A percentile compares a stretch with the other conserved stretches of the same genome.
Evolutionary conservation across 2,888 invertebrate genomes (phyloP).

Genomic region (Limnephilus rhombicus): DNA sequence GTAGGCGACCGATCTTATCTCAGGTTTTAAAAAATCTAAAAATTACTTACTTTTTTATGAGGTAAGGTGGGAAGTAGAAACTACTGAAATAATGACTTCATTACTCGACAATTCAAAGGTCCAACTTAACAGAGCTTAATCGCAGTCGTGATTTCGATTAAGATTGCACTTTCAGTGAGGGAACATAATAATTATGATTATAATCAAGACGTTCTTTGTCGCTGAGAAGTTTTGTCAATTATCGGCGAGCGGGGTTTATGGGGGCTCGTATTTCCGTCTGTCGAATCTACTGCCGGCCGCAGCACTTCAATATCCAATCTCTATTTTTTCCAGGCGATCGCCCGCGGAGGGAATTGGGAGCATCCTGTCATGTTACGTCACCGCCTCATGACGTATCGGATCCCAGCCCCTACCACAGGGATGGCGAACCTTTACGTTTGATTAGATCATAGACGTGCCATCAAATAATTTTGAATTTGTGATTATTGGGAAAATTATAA

Average conservation of each 20-base stretch:
- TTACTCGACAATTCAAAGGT: constrained; percentile 11
- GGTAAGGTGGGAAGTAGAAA: neutral
- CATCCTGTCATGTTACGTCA: constrained; percentile 41
- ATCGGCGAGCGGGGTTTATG: constrained; percentile 10
- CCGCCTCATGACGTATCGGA: constrained; percentile 33
- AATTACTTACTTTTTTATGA: neutral
- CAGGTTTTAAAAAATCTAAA: neutral
- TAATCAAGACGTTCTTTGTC: constrained; percentile 14
- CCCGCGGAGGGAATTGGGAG: constrained; percentile 26
- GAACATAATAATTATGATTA: constrained; percentile 7
- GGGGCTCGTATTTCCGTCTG: constrained; percentile 24
- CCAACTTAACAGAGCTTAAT: neutral
- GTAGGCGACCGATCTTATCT: neutral
- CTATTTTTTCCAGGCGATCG: constrained; percentile 34
- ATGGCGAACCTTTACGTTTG: no score
- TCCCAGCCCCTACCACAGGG: no score
- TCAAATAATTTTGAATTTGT: no score
- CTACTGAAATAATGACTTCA: constrained; percentile 15
- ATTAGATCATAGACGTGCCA: no score
- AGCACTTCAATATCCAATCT: constrained; percentile 3
- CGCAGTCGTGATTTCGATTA: constrained; percentile 22
- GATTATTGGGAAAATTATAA: no score
- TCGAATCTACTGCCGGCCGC: neutral
- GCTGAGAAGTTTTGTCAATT: constrained; percentile 13
- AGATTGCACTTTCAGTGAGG: neutral